Evolutionary conservation across 2,113 vertebrate genomes (phyloP), one percentile per base, ranked within the genome.

Genomic region (Puma concolor): DNA sequence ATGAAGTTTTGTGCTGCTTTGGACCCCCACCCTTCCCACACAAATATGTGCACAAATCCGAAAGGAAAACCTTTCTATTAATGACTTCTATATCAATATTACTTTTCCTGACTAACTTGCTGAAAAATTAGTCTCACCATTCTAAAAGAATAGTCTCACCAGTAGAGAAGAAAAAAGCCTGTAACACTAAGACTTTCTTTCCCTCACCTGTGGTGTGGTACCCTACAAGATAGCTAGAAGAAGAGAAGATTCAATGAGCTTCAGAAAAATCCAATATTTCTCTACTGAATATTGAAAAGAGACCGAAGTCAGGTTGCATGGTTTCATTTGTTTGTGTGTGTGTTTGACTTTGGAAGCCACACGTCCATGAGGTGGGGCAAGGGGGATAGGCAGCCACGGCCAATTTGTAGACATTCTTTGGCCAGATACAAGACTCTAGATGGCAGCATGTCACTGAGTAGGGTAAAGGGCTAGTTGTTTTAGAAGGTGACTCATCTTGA

Each of bases 381-480:
- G 57, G 63, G 31, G 31, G 8, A 11, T 10, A 79, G 16, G 29
- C 57, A 38, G 41, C 31, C 94, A 76, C 2, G 19, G 25, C 52
- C 67, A 86, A 57, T 64, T 63, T 4, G 69, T 81, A 31, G 82
- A 81, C 57, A 60, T 69, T 95, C 54, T 15, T 92, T 80, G 89
- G 72, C 91, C 21, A 64, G 12, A 79, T 33, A 66, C 11, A 77
- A 96, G 93, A 97, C 96, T 97, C 92, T 97, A 98, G 96, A 96
- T 95, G 97, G 94, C 97, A 98, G 91, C 97, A 96, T 80, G 91
- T 94, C 50, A 87, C 95, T 92, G 64, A 81, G 11, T 41, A 92
- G 85, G 74, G 44, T 91, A 57, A 25, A 80, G 15, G 93, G 31
- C 36, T 92, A 85, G 31, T 79, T 76, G n/a, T 48, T 85, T 48